Conservation (phyloP, 1,140 invertebrate genomes). For the Listronotus bonariensis region DNA sequence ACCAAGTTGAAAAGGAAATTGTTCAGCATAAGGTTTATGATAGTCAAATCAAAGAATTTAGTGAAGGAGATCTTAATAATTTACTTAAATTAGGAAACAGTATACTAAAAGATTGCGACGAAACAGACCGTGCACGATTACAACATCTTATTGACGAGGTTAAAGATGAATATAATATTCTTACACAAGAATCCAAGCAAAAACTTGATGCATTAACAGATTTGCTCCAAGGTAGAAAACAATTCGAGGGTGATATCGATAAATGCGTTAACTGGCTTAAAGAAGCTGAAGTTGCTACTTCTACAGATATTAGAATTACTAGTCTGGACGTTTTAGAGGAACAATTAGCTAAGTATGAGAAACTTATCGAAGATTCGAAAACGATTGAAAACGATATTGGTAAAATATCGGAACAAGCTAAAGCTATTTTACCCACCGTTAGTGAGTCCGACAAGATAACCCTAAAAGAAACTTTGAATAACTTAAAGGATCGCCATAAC, state of each 20-base stretch:
- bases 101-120: conserved; percentile 80
- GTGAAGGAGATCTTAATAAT: conserved; percentile 74
- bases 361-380: conserved; percentile 75
- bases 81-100: conserved; percentile 75
- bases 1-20: conserved; percentile 78
- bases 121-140: conserved; percentile 68
- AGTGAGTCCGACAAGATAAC: conserved; percentile 83
- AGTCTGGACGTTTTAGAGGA: conserved; percentile 82
- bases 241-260: conserved; percentile 80
- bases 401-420: conserved; percentile 77
- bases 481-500: conserved; percentile 75
- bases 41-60: conserved; percentile 77
- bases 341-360: conserved; percentile 82
- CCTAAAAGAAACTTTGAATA: conserved; percentile 76
- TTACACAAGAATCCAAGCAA: conserved; percentile 73
- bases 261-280: conserved; percentile 84
- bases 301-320: conserved; percentile 75
- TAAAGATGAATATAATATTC: conserved; percentile 68
- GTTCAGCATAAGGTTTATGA: conserved; percentile 73
- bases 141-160: conserved; percentile 70
- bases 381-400: conserved; percentile 72
- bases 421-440: conserved; percentile 77
- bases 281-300: conserved; percentile 83
- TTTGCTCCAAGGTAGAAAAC: conserved; percentile 73
- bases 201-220: conserved; percentile 74